Evolutionary conservation across 2,888 invertebrate species (phyloP).

Genomic region (Deroplatys truncata): DNA sequence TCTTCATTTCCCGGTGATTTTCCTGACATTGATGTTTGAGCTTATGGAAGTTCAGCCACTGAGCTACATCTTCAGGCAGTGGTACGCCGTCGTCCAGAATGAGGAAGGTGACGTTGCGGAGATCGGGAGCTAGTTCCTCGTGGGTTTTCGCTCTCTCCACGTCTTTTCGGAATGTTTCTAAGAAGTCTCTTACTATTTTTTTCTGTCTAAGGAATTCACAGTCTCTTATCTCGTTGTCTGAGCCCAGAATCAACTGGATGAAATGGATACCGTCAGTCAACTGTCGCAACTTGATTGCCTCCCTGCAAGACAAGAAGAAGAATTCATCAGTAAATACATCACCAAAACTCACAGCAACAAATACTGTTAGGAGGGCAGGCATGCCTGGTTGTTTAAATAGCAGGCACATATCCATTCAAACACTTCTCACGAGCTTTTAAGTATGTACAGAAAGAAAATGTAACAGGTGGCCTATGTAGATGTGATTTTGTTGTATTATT

Average conservation of each 20-base stretch:
- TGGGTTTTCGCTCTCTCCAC: constrained; percentile 39
- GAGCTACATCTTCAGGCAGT: constrained; percentile 50
- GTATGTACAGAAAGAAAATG: background rate
- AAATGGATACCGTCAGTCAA: constrained; percentile 64
- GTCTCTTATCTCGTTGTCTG: constrained; percentile 57
- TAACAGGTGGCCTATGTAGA: too few species aligned
- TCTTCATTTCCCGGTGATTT: constrained; percentile 41
- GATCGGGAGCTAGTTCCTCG: background rate
- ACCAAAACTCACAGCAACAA: too few species aligned
- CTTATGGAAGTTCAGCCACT: constrained; percentile 57
- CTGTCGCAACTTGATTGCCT: constrained; percentile 59
- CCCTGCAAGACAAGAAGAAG: constrained; percentile 46
- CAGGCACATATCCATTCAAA: too few species aligned
- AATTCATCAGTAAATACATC: background rate
- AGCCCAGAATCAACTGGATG: constrained; percentile 64
- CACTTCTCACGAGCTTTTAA: background rate
- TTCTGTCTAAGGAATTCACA: constrained; percentile 61
- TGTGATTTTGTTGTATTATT: too few species aligned
- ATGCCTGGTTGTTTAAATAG: background rate
- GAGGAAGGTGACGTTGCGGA: constrained; percentile 52
- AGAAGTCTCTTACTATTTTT: constrained; percentile 53
- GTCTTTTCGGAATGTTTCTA: constrained; percentile 56
- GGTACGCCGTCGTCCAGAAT: constrained; percentile 48
- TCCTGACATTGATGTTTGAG: constrained; percentile 54
- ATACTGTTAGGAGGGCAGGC: too few species aligned